Evolutionary conservation across 1,140 invertebrate species (phyloP).

Genomic region (Grapholita molesta): DNA sequence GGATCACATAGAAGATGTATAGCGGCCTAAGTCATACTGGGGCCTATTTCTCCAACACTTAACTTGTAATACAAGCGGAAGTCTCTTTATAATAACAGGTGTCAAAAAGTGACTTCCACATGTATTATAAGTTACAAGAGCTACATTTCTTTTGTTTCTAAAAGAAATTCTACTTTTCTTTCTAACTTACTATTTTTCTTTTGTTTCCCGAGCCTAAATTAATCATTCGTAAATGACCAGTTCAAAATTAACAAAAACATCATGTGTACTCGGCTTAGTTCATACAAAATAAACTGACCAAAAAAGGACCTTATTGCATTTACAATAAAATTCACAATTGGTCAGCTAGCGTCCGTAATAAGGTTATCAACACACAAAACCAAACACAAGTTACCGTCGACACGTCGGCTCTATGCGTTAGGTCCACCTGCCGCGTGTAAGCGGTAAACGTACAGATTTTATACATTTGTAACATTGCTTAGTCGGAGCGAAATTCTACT

Average conservation of each 20-base stretch:
- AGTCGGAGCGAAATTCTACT: not conserved
- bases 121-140: no score
- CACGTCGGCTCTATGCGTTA: slow-evolving; percentile 72
- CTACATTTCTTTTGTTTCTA: no score
- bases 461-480: slow-evolving; percentile 22
- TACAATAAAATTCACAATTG: not conserved
- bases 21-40: no score
- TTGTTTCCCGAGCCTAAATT: no score
- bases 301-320: not conserved
- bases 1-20: no score
- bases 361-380: slow-evolving; percentile 38
- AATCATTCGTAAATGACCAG: not conserved
- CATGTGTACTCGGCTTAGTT: not conserved
- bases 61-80: no score
- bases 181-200: no score
- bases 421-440: slow-evolving; percentile 75
- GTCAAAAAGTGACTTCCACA: no score
- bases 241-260: not conserved
- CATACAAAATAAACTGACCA: not conserved
- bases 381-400: slow-evolving; percentile 59
- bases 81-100: no score
- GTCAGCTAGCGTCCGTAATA: not conserved
- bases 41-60: no score
- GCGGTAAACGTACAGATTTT: slow-evolving; percentile 60
- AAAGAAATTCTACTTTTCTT: no score